Evolutionary conservation across 2,113 vertebrate genomes (phyloP), one percentile per base, ranked within the genome.

Genomic region (Plectropomus leopardus): DNA sequence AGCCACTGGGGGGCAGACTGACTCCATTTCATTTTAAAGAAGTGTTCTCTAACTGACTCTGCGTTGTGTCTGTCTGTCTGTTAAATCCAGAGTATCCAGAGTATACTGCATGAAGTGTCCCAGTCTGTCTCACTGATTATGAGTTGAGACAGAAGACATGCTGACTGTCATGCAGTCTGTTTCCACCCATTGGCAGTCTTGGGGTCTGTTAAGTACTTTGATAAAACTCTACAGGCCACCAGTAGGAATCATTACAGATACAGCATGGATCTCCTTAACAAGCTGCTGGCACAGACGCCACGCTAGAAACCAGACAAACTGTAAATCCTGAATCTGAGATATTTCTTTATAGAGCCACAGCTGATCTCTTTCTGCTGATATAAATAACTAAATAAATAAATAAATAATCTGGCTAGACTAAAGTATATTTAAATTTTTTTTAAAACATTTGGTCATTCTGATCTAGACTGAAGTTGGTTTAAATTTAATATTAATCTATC

Each of bases 1-100:
- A 6, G 40, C 67, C 87, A 82, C 67, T 1, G 19, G 58, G 59
- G 58, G 85, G 48, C 69, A 73, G 48, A 40, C 68, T 32, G 54
- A 24, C 45, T 77, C 47, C 67, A 80, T 7, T 4, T 10, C 8
- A 42, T 32, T 17, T 13, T 13, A 13, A 13, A 5, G 7, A 17
- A 44, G 54, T 42, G 0, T 28, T 48, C n/a, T 58, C 32, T 34
- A 1, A 51, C 15, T 34, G 9, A 13, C 34, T 24, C 36, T 2
- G 7, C 4, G 14, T 44, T n/a, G n/a, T n/a, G n/a, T 13, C 53
- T 15, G 24, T 3, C 42, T 44, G 42, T 45, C 24, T 47, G 61
- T 14, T 30, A 19, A 44, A 16, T 44, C 53, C 53, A 32, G 11
- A 15, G 50, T 21, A 23, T 13, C n/a, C n/a, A n/a, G 11, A 60